Evolutionary conservation across 2,113 vertebrate species (phyloP).

Genomic region (Gila orcuttii): DNA sequence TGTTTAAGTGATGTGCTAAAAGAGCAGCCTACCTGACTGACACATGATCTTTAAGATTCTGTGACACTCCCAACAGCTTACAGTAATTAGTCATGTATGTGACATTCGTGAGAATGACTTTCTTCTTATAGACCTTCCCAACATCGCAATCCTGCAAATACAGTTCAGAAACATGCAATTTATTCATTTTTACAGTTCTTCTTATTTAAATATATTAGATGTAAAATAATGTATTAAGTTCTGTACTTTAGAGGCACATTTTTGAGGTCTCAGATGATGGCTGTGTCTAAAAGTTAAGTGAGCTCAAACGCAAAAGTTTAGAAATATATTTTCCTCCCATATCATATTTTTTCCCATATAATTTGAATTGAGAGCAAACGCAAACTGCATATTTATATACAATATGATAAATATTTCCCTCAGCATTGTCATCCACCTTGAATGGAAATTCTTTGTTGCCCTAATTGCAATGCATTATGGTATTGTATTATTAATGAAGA

Average conservation of each 20-base stretch:
- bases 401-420: too few species aligned
- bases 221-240: not conserved
- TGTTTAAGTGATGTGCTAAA: not conserved
- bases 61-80: conserved; percentile 80
- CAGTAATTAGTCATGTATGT: conserved; percentile 82
- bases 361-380: too few species aligned
- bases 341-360: too few species aligned
- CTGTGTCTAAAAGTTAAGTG: not conserved
- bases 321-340: too few species aligned
- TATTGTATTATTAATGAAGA: not conserved
- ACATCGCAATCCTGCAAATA: conserved; percentile 89
- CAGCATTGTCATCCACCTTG: too few species aligned
- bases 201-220: not conserved
- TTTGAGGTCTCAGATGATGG: not conserved
- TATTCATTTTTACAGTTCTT: not conserved
- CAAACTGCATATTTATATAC: too few species aligned
- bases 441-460: not conserved
- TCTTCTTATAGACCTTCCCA: conserved; percentile 87
- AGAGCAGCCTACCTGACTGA: conserved; percentile 78
- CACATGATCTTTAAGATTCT: conserved; percentile 80
- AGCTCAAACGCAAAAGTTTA: not conserved
- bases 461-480: not conserved
- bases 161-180: not conserved
- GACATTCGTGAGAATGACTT: conserved; percentile 82
- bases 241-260: not conserved